Evolutionary conservation across 1,140 invertebrate genomes (phyloP).

Genomic region (Caerostris extrusa): DNA sequence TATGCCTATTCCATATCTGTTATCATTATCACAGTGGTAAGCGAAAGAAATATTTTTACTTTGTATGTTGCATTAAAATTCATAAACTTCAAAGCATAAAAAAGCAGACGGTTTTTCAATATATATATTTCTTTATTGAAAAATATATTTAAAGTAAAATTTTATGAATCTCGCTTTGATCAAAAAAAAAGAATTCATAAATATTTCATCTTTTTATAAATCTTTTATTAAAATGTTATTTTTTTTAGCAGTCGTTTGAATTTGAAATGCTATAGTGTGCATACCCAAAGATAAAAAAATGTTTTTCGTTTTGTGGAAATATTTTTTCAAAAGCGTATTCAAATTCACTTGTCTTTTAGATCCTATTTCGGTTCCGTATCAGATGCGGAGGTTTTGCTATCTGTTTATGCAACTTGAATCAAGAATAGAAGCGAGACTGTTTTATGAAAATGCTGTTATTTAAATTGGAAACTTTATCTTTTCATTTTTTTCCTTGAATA

Average conservation of each 20-base stretch:
- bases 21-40: constrained; percentile 65
- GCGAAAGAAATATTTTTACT: constrained; percentile 3
- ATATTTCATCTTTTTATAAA: background rate
- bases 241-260: background rate
- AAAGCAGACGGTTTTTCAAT: background rate
- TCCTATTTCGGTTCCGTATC: background rate
- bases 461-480: too few species aligned
- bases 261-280: background rate
- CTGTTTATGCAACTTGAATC: too few species aligned
- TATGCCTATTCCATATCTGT: constrained; percentile 76
- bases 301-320: background rate
- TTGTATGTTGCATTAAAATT: too few species aligned
- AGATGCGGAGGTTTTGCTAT: too few species aligned
- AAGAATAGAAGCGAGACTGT: too few species aligned
- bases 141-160: background rate
- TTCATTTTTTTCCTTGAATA: too few species aligned
- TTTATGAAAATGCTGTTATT: too few species aligned
- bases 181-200: background rate
- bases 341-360: background rate
- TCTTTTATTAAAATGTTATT: background rate
- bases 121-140: background rate
- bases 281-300: background rate
- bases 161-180: background rate
- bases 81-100: too few species aligned
- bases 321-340: background rate